These are phyloP conservation scores for Malacoctenus gilli DNA, from an alignment of 2,797 vertebrate species.

Conservation along the genomic window DNA sequence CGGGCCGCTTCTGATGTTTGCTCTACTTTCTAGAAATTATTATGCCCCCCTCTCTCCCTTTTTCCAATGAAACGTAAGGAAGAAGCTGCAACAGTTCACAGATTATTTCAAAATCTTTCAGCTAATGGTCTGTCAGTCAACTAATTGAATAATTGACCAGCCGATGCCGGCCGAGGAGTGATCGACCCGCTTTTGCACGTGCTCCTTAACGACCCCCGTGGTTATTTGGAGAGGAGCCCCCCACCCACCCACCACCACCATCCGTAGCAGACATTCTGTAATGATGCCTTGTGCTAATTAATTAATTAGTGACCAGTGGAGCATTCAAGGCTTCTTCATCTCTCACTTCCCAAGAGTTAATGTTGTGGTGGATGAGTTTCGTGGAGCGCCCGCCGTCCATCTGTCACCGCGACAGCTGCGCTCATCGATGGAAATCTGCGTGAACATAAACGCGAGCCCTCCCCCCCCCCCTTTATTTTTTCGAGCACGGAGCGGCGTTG, in stretches of 20 bases:
- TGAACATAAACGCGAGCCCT: conserved; percentile 15
- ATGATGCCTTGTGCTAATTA: conserved; percentile 62
- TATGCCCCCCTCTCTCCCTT: too few relatives aligned
- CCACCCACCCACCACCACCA: too few relatives aligned
- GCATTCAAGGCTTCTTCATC: conserved; percentile 48
- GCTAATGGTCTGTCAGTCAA: conserved; percentile 16
- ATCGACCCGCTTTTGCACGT: conserved; percentile 39
- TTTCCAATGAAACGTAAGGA: too few relatives aligned
- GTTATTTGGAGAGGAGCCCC: conserved; percentile 41
- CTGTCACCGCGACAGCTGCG: conserved; percentile 39
- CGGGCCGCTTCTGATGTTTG: too few relatives aligned
- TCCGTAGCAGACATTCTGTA: conserved; percentile 58
- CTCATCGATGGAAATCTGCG: conserved; percentile 15
- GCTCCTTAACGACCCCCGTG: conserved; percentile 33
- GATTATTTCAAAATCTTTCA: not conserved
- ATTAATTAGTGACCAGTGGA: conserved; percentile 67
- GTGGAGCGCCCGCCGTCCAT: conserved; percentile 42
- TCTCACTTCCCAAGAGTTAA: conserved; percentile 67
- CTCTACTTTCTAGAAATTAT: too few relatives aligned
- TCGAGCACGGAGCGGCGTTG: conserved; percentile 7
- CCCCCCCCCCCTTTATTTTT: conserved; percentile 9
- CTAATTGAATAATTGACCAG: conserved; percentile 28
- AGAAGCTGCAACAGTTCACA: not conserved
- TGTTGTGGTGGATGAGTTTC: conserved; percentile 55
- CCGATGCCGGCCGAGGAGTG: conserved; percentile 6